Conservation (phyloP, 2,888 invertebrate genomes). For the Lithophane leautieri region DNA sequence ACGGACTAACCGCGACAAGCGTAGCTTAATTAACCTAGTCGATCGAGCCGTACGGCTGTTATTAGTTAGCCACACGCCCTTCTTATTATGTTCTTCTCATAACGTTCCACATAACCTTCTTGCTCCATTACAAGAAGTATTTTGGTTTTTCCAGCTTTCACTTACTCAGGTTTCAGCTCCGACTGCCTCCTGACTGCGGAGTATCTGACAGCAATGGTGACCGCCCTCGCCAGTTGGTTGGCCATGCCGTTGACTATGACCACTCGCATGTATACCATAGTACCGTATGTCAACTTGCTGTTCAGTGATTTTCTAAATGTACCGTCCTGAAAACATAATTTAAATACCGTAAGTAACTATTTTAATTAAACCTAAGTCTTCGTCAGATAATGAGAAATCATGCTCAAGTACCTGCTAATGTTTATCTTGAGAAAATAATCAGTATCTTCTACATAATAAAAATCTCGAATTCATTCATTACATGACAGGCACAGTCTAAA, state of each 20-base stretch:
- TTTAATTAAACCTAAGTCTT: too few species aligned
- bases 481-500: background rate
- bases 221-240: constrained; percentile 93
- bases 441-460: too few species aligned
- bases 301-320: constrained; percentile 94
- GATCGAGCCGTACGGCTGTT: too few species aligned
- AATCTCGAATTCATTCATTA: background rate
- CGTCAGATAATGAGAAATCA: too few species aligned
- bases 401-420: background rate
- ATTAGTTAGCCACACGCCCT: too few species aligned
- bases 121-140: background rate
- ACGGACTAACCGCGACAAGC: too few species aligned
- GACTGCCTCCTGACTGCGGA: constrained; percentile 97
- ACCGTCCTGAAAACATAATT: constrained; percentile 91
- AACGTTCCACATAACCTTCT: too few species aligned
- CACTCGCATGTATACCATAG: constrained; percentile 97
- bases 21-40: too few species aligned
- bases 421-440: background rate
- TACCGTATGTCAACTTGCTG: constrained; percentile 96
- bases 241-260: constrained; percentile 94
- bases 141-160: background rate
- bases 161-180: constrained; percentile 94
- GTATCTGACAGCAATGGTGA: constrained; percentile 97
- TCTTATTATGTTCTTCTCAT: too few species aligned
- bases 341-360: too few species aligned